A percentile compares a stretch with the other conserved stretches of the same genome.
phyloP scores from a whole-genome alignment of 2,888 invertebrate genomes.

The Melanargia galathea region DNA sequence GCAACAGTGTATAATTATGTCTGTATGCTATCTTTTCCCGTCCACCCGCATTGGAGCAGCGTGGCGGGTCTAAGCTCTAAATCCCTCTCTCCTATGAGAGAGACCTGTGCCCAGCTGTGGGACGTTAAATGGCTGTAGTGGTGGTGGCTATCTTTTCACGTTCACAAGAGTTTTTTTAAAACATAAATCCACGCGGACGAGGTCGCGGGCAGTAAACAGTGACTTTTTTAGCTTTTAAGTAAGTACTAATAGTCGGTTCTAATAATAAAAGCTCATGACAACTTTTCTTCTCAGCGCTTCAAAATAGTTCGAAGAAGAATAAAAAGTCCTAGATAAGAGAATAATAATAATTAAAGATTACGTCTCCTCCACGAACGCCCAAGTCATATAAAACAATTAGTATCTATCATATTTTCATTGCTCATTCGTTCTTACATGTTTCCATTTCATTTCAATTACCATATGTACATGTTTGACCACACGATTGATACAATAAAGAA shows the following conservation, averaged over 20 bases:
- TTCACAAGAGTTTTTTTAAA: no score
- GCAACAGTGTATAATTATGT: no score
- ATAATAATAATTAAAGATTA: neutral
- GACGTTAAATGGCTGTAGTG: no score
- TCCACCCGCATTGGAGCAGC: no score
- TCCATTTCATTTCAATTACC: slow-evolving; percentile 13
- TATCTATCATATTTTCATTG: slow-evolving; percentile 6
- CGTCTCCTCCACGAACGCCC: neutral
- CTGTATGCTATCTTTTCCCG: no score
- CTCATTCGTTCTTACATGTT: neutral
- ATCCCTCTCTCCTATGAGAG: no score
- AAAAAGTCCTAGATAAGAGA: neutral
- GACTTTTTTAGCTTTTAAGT: no score
- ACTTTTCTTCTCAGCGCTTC: neutral
- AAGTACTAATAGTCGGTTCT: neutral
- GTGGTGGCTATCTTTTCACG: no score
- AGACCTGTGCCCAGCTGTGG: no score
- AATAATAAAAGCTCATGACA: neutral
- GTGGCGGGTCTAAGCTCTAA: no score
- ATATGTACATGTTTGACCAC: slow-evolving; percentile 11
- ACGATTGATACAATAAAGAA: neutral
- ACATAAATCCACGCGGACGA: no score
- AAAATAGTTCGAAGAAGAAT: neutral
- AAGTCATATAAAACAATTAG: slow-evolving; percentile 7
- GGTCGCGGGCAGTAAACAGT: no score